A percentile compares a stretch with the other conserved stretches of the same genome.
These are phyloP conservation scores for Himalopsyche tibetana DNA, from an alignment of 2,888 invertebrate genomes.

Conservation along the genomic window DNA sequence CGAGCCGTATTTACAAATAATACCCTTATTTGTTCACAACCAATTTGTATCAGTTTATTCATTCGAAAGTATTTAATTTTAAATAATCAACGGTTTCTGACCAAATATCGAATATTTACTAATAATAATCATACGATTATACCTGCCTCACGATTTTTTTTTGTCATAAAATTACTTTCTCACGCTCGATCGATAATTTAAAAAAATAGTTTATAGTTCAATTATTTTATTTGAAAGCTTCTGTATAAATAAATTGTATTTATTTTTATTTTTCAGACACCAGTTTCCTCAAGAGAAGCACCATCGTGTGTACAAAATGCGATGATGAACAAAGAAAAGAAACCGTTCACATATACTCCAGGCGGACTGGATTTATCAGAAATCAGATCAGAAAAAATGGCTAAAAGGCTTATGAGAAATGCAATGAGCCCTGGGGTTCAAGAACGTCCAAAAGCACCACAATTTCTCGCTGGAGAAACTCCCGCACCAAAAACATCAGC, in stretches of 20 bases:
- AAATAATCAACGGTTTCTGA: no score
- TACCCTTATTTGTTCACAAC: neutral
- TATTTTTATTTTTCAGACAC: constrained; percentile 56
- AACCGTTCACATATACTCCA: constrained; percentile 96
- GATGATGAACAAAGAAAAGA: constrained; percentile 95
- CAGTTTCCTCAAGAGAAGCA: constrained; percentile 74
- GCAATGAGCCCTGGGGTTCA: constrained; percentile 84
- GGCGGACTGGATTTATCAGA: constrained; percentile 94
- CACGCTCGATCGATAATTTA: no score
- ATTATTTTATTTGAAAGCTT: neutral
- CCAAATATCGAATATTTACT: no score
- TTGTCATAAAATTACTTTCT: no score
- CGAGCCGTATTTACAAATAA: no score
- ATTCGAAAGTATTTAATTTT: no score
- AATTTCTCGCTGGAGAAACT: constrained; percentile 72
- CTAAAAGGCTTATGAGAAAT: constrained; percentile 80
- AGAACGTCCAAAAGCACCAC: constrained; percentile 77
- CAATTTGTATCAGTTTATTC: neutral
- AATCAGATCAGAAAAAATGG: constrained; percentile 94
- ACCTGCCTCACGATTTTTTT: no score
- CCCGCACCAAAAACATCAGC: constrained; percentile 69
- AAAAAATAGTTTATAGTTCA: no score
- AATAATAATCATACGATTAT: no score
- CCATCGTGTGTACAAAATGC: constrained; percentile 92
- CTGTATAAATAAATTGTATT: neutral